Percentiles rank a stretch among this genome's conserved stretches.
phyloP scores from a whole-genome alignment of 2,888 invertebrate genomes.

The Odontocerum albicorne region DNA sequence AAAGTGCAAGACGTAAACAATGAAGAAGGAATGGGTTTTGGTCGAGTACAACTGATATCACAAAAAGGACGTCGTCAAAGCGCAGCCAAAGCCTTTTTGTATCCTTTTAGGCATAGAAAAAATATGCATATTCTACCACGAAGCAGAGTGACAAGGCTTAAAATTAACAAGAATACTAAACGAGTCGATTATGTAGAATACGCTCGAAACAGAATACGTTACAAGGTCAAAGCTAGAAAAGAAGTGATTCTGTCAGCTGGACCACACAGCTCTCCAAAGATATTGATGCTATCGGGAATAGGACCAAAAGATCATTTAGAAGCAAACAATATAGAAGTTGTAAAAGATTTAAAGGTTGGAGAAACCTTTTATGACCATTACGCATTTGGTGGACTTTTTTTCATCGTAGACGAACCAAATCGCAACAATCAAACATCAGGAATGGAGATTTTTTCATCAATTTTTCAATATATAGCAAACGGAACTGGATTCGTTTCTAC shows the following conservation, averaged over 20 bases:
- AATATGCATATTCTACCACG: constrained; percentile 71
- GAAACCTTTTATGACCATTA: constrained; percentile 69
- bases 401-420: constrained; percentile 53
- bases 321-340: constrained; percentile 57
- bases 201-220: constrained; percentile 52
- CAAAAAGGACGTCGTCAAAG: constrained; percentile 64
- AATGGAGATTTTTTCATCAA: constrained; percentile 40
- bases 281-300: constrained; percentile 85
- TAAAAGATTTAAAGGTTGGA: constrained; percentile 69
- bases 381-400: constrained; percentile 59
- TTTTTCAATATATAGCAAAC: constrained; percentile 42
- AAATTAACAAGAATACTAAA: constrained; percentile 64
- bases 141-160: constrained; percentile 64
- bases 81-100: constrained; percentile 65
- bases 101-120: constrained; percentile 58
- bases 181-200: constrained; percentile 72
- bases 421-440: constrained; percentile 44
- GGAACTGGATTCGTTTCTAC: constrained; percentile 53
- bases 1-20: constrained; percentile 67
- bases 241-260: constrained; percentile 88
- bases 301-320: constrained; percentile 59
- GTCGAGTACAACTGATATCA: constrained; percentile 64
- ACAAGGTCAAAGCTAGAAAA: constrained; percentile 63
- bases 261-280: constrained; percentile 84
- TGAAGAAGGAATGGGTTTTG: constrained; percentile 61